Conservation (phyloP, 2,888 invertebrate species). For the Lasioglossum villosulum region DNA sequence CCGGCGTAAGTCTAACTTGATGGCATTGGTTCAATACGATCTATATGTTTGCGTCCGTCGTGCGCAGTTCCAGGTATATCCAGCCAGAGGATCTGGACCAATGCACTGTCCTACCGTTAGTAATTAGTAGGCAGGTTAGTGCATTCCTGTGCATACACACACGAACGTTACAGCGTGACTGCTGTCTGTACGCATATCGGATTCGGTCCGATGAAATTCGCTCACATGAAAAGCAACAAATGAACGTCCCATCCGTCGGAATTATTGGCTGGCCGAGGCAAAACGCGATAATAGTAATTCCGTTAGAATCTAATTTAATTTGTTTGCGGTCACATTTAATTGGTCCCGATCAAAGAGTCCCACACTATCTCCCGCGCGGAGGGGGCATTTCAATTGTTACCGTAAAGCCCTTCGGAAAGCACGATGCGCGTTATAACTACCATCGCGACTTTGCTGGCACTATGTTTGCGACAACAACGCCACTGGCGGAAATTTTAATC, state of each 20-base stretch:
- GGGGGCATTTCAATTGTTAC: background rate
- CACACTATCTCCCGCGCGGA: background rate
- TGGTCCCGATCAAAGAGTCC: background rate
- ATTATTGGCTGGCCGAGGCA: slow-evolving; percentile 8
- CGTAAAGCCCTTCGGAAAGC: background rate
- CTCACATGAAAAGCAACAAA: slow-evolving; percentile 53
- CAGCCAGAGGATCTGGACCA: slow-evolving; percentile 41
- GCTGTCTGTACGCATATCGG: slow-evolving; percentile 19
- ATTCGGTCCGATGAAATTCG: slow-evolving; percentile 30
- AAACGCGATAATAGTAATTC: slow-evolving; percentile 37
- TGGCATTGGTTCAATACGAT: slow-evolving; percentile 40
- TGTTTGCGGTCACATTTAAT: slow-evolving; percentile 27
- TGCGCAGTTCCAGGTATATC: slow-evolving; percentile 38
- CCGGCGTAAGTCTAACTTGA: slow-evolving; percentile 36
- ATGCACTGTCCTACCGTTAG: slow-evolving; percentile 29
- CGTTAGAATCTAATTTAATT: slow-evolving; percentile 46
- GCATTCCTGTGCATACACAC: slow-evolving; percentile 23
- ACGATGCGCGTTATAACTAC: background rate
- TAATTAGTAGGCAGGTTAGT: slow-evolving; percentile 53
- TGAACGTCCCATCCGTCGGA: slow-evolving; percentile 28
- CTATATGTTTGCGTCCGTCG: slow-evolving; percentile 44
- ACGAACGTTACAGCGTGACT: slow-evolving; percentile 17
- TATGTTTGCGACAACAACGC: background rate
- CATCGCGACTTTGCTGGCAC: background rate
- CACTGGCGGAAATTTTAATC: background rate